Evolutionary conservation across 2,113 vertebrate species (phyloP), one percentile per base, ranked within the genome.

Genomic region (Typhlomys cinereus): DNA sequence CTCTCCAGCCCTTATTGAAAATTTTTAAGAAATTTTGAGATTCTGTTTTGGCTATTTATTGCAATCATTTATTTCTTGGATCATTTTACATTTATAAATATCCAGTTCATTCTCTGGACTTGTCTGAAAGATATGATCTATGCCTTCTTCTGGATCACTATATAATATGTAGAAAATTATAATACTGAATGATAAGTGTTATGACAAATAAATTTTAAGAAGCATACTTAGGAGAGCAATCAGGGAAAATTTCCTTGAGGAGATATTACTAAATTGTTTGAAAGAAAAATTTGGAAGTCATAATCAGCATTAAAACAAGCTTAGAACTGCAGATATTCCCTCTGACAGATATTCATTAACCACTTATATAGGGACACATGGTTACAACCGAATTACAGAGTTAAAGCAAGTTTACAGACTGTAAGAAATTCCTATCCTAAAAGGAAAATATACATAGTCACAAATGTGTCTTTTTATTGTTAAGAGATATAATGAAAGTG

Each of bases 1-100:
- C n/a, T n/a, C n/a, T n/a, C n/a, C n/a, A n/a, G n/a, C n/a, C n/a
- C n/a, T n/a, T n/a, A n/a, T n/a, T n/a, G n/a, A 66, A 96, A 94
- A 88, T n/a, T 92, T 8, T 59, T 90, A 80, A 87, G 88, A 89
- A 88, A 82, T 66, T 12, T 10, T 46, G 20, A 80, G 48, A 92
- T 92, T 90, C 39, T 69, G 83, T 91, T 91, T 90, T 81, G 44
- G 34, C 52, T 92, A 9, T 83, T 92, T 75, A 96, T 20, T 86
- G 61, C 29, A 92, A 84, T 96, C 74, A 93, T 64, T 88, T 90
- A 91, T 79, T 95, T 39, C 46, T 31, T 88, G 92, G 91, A 80
- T 81, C 74, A 94, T 44, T 93, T 54, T 91, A 79, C 64, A 85
- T 89, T 90, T 85, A 85, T 12, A 74, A 95, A 67, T 88, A 57